Conservation (phyloP, 1,140 invertebrate species). For the Macrotrachela quadricornifera region DNA sequence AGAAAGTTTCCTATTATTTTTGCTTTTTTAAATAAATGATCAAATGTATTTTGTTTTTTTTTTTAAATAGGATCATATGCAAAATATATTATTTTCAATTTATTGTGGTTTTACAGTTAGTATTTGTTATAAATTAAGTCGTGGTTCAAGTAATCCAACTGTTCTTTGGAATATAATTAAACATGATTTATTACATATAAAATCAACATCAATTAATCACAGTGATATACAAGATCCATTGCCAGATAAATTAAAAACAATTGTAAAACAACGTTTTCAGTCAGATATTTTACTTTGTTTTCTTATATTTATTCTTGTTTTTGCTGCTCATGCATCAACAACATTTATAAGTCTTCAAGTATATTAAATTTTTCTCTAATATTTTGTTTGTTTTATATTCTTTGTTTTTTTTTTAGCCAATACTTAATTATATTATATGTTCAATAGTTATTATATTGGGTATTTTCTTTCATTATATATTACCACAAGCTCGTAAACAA, state of each 20-base stretch:
- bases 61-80: constrained; percentile 36
- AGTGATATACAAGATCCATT: background rate
- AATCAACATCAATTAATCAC: too few species aligned
- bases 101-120: constrained; percentile 71
- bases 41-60: too few species aligned
- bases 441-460: constrained; percentile 56
- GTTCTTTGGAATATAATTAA: constrained; percentile 49
- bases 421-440: constrained; percentile 56
- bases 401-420: constrained; percentile 42
- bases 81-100: constrained; percentile 80
- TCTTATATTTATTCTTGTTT: constrained; percentile 56
- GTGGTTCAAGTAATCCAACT: constrained; percentile 66
- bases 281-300: constrained; percentile 78
- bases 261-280: constrained; percentile 46
- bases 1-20: too few species aligned
- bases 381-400: too few species aligned
- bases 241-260: background rate
- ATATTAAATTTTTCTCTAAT: too few species aligned
- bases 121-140: constrained; percentile 70
- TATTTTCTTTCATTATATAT: constrained; percentile 69
- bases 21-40: too few species aligned
- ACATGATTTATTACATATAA: too few species aligned
- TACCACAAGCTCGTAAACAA: constrained; percentile 78
- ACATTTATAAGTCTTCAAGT: constrained; percentile 40
- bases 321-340: constrained; percentile 79